phyloP scores from a whole-genome alignment of 1,140 invertebrate species.

The Epicauta chinensis region DNA sequence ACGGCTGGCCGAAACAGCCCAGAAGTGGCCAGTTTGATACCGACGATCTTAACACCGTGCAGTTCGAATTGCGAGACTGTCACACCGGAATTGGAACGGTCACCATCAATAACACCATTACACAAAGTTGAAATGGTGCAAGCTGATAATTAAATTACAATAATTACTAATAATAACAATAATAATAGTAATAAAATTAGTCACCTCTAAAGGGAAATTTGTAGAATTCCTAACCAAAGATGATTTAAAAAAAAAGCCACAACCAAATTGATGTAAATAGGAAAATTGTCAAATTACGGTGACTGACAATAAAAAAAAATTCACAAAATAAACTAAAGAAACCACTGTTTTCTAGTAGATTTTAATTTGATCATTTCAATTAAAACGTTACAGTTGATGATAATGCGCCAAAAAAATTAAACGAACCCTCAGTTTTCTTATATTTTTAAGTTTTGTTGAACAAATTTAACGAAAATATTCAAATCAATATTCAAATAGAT shows the following conservation, averaged over 20 bases:
- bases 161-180: not conserved
- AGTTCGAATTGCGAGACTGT: slow-evolving; percentile 43
- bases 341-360: not conserved
- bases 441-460: not conserved
- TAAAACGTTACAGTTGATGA: too few relatives aligned
- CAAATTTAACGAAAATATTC: not conserved
- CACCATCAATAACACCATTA: slow-evolving; percentile 44
- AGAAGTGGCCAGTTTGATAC: slow-evolving; percentile 50
- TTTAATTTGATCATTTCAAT: not conserved
- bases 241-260: slow-evolving; percentile 11
- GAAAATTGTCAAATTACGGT: slow-evolving; percentile 38
- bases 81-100: slow-evolving; percentile 43
- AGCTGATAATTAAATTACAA: slow-evolving; percentile 36
- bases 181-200: not conserved
- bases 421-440: not conserved
- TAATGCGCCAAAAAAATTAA: not conserved
- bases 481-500: slow-evolving; percentile 24
- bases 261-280: slow-evolving; percentile 2
- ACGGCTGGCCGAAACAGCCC: slow-evolving; percentile 50
- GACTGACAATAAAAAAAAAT: slow-evolving; percentile 37
- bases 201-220: slow-evolving; percentile 4
- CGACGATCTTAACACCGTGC: slow-evolving; percentile 44
- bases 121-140: slow-evolving; percentile 49
- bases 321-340: slow-evolving; percentile 2
- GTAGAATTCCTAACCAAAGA: slow-evolving; percentile 7